phyloP scores from a whole-genome alignment of 2,113 vertebrate genomes.

The Stigmatopora argus region DNA sequence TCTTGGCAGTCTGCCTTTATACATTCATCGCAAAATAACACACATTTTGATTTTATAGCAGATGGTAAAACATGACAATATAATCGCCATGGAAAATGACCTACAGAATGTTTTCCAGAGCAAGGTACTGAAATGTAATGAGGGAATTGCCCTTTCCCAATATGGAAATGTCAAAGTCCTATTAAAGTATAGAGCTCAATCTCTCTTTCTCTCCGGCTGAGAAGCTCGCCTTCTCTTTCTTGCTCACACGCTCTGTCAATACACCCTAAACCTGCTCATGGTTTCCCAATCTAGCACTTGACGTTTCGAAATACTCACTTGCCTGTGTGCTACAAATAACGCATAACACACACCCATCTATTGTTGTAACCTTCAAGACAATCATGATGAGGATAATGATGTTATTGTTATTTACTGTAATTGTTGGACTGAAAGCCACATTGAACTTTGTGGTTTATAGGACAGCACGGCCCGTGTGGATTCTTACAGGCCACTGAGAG shows the following conservation, averaged over 20 bases:
- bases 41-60: background rate
- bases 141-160: slow-evolving; percentile 5
- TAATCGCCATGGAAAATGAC: background rate
- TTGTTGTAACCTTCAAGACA: no score
- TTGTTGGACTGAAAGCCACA: no score
- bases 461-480: no score
- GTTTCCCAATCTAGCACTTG: background rate
- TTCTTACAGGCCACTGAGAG: no score
- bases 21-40: background rate
- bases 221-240: background rate
- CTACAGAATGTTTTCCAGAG: background rate
- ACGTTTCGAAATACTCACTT: background rate
- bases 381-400: no score
- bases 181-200: background rate
- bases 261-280: background rate
- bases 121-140: background rate
- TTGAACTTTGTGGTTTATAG: no score
- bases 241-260: background rate
- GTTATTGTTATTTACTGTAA: no score
- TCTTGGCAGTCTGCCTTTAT: background rate
- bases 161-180: slow-evolving; percentile 2
- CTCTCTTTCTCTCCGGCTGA: background rate
- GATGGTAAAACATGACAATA: background rate
- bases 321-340: background rate
- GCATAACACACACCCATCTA: background rate